Percentiles rank a stretch among this genome's conserved stretches.
Conservation (phyloP, 2,888 invertebrate genomes). For the Eueremaeus valkanovi region DNA sequence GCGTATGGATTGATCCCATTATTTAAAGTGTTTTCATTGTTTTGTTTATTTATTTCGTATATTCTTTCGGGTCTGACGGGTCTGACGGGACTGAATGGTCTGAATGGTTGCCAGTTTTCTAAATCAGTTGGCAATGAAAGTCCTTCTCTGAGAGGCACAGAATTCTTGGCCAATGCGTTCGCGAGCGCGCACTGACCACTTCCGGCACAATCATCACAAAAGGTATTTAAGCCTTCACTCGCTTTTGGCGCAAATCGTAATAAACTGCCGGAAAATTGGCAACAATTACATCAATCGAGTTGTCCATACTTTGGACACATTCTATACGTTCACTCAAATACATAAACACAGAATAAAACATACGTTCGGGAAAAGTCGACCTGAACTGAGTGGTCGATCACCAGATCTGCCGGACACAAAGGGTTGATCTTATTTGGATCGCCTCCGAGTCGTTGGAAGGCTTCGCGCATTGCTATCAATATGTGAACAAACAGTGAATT, state of each 20-base stretch:
- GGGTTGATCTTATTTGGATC: slow-evolving; percentile 93
- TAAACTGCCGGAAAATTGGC: slow-evolving; percentile 24
- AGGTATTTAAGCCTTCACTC: slow-evolving; percentile 8
- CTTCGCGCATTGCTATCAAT: slow-evolving; percentile 77
- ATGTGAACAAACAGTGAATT: background rate
- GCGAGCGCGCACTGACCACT: slow-evolving; percentile 37
- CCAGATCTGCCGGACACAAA: slow-evolving; percentile 92
- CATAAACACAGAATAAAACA: slow-evolving; percentile 39
- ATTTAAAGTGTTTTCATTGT: slow-evolving; percentile 18
- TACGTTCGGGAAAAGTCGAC: slow-evolving; percentile 76
- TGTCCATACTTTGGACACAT: background rate
- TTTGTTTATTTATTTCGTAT: no score
- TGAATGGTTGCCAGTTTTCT: slow-evolving; percentile 32
- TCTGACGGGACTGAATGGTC: background rate
- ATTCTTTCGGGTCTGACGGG: background rate
- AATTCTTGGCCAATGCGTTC: slow-evolving; percentile 10
- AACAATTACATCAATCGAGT: slow-evolving; percentile 7
- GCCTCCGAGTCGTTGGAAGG: slow-evolving; percentile 77
- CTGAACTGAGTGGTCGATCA: slow-evolving; percentile 97
- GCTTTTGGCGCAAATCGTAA: background rate
- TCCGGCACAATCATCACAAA: slow-evolving; percentile 42
- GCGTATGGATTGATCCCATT: slow-evolving; percentile 36
- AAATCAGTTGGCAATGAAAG: background rate
- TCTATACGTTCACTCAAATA: background rate
- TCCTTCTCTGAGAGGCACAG: slow-evolving; percentile 4